Evolutionary conservation across 1,140 invertebrate genomes (phyloP).

Genomic region (Triops longicaudatus): DNA sequence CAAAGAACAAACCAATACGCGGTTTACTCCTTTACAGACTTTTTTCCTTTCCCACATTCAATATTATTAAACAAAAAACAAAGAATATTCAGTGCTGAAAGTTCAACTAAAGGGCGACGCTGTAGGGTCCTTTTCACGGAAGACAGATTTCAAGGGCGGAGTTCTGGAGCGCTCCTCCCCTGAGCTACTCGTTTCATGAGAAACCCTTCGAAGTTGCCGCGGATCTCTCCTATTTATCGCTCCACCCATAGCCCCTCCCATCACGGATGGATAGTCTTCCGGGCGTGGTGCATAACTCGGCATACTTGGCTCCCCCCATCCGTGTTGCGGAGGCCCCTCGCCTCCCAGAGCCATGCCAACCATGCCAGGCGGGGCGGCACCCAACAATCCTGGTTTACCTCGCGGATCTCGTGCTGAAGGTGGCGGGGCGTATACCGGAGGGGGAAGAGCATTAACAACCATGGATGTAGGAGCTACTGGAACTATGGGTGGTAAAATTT

Average conservation of each 20-base stretch:
- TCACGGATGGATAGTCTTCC: neutral
- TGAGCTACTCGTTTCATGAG: neutral
- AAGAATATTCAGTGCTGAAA: neutral
- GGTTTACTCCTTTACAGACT: neutral
- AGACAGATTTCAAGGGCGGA: slow-evolving; percentile 5
- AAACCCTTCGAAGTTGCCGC: slow-evolving; percentile 18
- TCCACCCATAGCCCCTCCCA: neutral
- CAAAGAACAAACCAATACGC: neutral
- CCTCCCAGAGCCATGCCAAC: neutral
- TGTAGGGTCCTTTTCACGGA: slow-evolving; percentile 4
- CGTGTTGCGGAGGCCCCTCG: neutral
- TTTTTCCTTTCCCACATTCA: neutral
- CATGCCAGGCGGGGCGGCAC: slow-evolving; percentile 26
- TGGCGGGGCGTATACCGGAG: slow-evolving; percentile 16
- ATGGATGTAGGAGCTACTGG: neutral
- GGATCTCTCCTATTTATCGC: slow-evolving; percentile 24
- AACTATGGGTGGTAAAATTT: no score
- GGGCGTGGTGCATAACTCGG: neutral
- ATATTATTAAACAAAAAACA: neutral
- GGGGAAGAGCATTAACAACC: neutral
- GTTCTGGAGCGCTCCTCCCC: neutral
- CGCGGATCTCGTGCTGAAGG: slow-evolving; percentile 15
- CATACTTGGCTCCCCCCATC: neutral
- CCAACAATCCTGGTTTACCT: slow-evolving; percentile 21
- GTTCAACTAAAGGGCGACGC: neutral